A percentile compares a stretch with the other conserved stretches of the same genome.
These are phyloP conservation scores for Tenualosa thibaudeaui DNA, from an alignment of 2,797 vertebrate genomes.

Conservation along the genomic window DNA sequence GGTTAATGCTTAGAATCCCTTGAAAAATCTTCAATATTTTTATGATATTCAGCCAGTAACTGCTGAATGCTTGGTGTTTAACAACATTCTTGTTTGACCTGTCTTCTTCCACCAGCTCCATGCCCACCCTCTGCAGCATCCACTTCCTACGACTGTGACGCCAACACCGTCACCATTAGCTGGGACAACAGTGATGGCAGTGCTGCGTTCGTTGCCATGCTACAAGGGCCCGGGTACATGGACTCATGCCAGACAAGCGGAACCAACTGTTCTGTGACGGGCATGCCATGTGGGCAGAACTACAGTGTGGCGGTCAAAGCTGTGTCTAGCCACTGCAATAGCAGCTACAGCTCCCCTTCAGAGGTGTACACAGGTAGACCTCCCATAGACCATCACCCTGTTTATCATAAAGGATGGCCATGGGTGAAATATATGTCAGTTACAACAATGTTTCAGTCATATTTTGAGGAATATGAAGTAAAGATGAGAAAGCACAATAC, in stretches of 20 bases:
- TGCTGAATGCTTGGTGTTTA: too few species aligned
- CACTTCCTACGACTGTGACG: neutral
- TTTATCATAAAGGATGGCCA: too few species aligned
- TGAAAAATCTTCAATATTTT: too few species aligned
- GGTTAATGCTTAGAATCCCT: too few species aligned
- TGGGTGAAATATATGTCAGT: too few species aligned
- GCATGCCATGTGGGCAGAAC: constrained; percentile 13
- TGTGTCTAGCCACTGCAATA: constrained; percentile 60
- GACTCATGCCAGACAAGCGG: neutral
- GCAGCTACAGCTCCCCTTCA: constrained; percentile 20
- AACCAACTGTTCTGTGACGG: neutral
- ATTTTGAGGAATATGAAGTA: too few species aligned
- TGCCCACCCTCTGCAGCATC: neutral
- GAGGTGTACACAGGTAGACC: neutral
- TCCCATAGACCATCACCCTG: too few species aligned
- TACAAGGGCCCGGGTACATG: neutral
- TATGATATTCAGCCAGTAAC: too few species aligned
- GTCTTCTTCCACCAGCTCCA: neutral
- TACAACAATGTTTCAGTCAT: too few species aligned
- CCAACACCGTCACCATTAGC: neutral
- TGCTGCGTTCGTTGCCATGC: neutral
- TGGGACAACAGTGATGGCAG: neutral
- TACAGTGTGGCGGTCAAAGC: constrained; percentile 64
- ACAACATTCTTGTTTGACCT: neutral
- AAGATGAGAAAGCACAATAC: too few species aligned